Evolutionary conservation across 2,113 vertebrate genomes (phyloP).

Genomic region (Silurus meridionalis): DNA sequence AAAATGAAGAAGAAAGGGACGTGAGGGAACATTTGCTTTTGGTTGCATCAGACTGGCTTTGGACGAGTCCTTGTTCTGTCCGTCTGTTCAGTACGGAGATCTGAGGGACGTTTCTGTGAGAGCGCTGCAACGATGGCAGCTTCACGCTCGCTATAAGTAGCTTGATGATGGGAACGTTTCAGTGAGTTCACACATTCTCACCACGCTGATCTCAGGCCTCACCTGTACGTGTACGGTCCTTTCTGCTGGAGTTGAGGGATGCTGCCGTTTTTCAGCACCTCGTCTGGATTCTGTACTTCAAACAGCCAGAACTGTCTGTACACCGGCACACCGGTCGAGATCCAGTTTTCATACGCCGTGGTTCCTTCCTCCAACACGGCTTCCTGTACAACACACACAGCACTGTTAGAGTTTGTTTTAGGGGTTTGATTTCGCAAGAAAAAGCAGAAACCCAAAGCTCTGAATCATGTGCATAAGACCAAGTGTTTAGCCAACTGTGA

Average conservation of each 20-base stretch:
- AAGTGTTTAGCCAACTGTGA: conserved; percentile 30
- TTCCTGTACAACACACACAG: conserved; percentile 71
- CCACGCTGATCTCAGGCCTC: conserved; percentile 18
- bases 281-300: conserved; percentile 80
- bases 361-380: conserved; percentile 83
- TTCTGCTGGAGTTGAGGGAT: conserved; percentile 76
- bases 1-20: not conserved
- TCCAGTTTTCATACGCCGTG: conserved; percentile 84
- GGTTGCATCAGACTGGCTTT: conserved; percentile 14
- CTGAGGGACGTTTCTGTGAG: not conserved
- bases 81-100: conserved; percentile 9
- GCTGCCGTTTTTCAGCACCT: conserved; percentile 67
- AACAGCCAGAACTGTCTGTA: conserved; percentile 94
- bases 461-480: conserved; percentile 7
- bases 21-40: conserved; percentile 8
- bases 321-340: conserved; percentile 72
- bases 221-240: conserved; percentile 94
- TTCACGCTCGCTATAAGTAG: not conserved
- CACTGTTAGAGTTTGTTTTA: not conserved
- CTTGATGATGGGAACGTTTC: not conserved
- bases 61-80: not conserved
- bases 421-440: not conserved
- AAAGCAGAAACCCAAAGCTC: not conserved
- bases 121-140: no score
- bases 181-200: not conserved